Evolutionary conservation across 2,797 vertebrate genomes (phyloP), one percentile per base, ranked within the genome.

Genomic region (Sciurus carolinensis): DNA sequence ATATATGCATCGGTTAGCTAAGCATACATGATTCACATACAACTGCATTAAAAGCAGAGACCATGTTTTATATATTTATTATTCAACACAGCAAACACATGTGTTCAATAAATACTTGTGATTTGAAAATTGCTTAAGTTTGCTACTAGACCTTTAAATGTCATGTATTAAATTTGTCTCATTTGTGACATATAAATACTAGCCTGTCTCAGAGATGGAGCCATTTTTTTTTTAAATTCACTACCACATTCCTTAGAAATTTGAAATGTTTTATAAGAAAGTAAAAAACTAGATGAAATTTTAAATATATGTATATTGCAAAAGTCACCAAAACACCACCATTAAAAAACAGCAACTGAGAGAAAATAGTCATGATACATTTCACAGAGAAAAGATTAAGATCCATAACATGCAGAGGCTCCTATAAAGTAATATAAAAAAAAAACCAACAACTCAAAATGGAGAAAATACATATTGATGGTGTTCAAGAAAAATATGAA

Each of bases 211-310:
- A 67, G 28, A 94, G 28, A 89, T 0, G 44, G 39, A 71, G 11
- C 39, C 59, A 89, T 91, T 95, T 84, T 92, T 76, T 57, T 77
- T 15, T 36, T 36, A 36, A 73, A 47, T 50, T 93, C 28, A 50
- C 24, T 39, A 73, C 73, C 36, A 73, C 1, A 72, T 64, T 77
- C 30, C 54, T 90, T 95, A 94, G 84, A 94, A 95, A 94, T 36
- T 79, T 18, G 75, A 87, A 59, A 64, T 67, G 92, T 84, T 79
- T 90, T 24, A 42, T 75, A 89, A 79, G 44, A 92, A 83, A 79
- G 20, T 18, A 87, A 57, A 92, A 82, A 69, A 33, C 47, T 54
- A 57, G 47, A 54, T 80, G 83, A 96, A 85, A 79, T n/a, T 69
- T 82, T 57, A 84, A 69, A 84, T 14, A 42, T 87, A 14, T 50